Evolutionary conservation across 2,113 vertebrate genomes (phyloP).

Genomic region (Muntiacus muntjak): DNA sequence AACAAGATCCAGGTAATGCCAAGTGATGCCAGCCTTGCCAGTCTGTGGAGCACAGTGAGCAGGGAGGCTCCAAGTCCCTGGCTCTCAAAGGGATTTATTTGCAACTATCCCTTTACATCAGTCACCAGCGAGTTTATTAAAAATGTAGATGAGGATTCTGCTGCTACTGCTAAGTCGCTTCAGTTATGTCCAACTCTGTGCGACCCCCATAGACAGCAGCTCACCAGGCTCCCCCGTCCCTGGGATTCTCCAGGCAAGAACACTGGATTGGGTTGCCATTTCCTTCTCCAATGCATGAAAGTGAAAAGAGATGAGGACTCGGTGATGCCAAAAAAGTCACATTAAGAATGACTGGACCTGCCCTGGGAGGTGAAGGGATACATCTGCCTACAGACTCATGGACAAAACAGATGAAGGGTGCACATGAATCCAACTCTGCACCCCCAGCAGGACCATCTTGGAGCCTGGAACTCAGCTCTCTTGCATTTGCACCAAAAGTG

Average conservation of each 20-base stretch:
- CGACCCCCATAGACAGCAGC: no score
- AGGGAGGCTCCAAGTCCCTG: background rate
- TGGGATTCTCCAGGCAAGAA: no score
- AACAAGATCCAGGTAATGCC: background rate
- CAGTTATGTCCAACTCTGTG: no score
- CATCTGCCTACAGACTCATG: rapidly evolving
- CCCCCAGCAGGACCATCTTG: background rate
- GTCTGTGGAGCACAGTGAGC: background rate
- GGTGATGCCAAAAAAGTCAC: background rate
- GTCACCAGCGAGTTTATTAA: background rate
- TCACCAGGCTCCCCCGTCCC: no score
- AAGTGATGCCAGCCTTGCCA: rapidly evolving
- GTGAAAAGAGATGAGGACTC: background rate
- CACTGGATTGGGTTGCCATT: no score
- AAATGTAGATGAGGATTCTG: background rate
- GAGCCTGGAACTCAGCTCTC: background rate
- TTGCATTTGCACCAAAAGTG: background rate
- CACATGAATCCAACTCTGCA: rapidly evolving
- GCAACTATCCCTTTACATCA: no score
- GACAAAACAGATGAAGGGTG: background rate
- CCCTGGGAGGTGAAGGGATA: no score
- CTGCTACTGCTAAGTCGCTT: no score
- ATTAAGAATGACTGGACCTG: background rate
- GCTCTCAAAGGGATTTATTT: background rate
- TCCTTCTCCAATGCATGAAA: no score